A percentile compares a stretch with the other conserved stretches of the same genome.
Evolutionary conservation across 2,113 vertebrate species (phyloP).

Genomic region (Alexandromys fortis): DNA sequence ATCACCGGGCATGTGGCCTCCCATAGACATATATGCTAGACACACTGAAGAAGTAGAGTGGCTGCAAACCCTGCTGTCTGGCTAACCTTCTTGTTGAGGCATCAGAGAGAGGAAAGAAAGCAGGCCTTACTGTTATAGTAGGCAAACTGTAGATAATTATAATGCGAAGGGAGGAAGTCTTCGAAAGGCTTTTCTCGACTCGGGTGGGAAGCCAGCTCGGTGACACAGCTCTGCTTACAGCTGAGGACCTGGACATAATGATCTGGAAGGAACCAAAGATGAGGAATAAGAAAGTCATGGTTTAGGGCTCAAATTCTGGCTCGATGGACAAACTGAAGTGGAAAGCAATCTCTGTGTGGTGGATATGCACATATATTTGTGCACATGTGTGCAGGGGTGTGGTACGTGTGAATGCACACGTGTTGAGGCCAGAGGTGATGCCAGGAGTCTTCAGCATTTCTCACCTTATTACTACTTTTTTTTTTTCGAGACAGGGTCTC

Average conservation of each 20-base stretch:
- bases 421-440: background rate
- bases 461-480: background rate
- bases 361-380: background rate
- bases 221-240: conserved; percentile 95
- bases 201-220: conserved; percentile 89
- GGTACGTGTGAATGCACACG: background rate
- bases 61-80: background rate
- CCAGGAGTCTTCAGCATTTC: no score
- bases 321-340: background rate
- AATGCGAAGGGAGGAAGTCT: conserved; percentile 94
- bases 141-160: conserved; percentile 98
- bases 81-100: background rate
- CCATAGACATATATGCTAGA: background rate
- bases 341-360: background rate
- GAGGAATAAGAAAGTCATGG: background rate
- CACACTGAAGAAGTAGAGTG: background rate
- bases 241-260: conserved; percentile 95
- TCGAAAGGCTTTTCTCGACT: conserved; percentile 92
- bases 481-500: background rate
- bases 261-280: conserved; percentile 86
- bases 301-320: background rate
- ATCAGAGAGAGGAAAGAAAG: background rate
- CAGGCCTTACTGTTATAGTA: conserved; percentile 95
- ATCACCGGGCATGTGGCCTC: background rate
- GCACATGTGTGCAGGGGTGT: background rate